Percentiles rank a stretch among this genome's conserved stretches.
Evolutionary conservation across 2,888 invertebrate genomes (phyloP).

Genomic region (Diadromus collaris): DNA sequence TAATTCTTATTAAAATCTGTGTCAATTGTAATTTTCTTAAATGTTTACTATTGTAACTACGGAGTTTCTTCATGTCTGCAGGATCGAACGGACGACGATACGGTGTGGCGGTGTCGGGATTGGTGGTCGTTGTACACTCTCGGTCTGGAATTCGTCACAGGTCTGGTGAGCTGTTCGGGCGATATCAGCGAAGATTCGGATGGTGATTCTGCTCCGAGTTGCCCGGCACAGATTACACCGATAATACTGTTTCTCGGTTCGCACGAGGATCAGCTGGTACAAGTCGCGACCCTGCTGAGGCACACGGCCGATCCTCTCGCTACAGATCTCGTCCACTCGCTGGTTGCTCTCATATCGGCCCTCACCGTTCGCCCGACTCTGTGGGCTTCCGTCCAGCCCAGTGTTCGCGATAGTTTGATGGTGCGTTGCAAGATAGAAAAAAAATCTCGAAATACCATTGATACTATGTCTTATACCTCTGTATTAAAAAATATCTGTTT

Average conservation of each 20-base stretch:
- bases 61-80: constrained; percentile 37
- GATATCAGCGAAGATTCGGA: constrained; percentile 64
- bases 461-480: neutral
- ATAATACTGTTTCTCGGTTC: constrained; percentile 74
- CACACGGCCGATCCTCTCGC: constrained; percentile 77
- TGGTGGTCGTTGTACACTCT: constrained; percentile 78
- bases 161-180: constrained; percentile 66
- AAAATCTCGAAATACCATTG: neutral
- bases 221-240: constrained; percentile 68
- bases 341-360: constrained; percentile 77
- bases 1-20: neutral
- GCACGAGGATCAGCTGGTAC: constrained; percentile 76
- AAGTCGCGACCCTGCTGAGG: constrained; percentile 75
- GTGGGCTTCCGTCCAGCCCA: constrained; percentile 75
- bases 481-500: neutral
- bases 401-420: constrained; percentile 75
- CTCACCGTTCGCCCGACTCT: constrained; percentile 73
- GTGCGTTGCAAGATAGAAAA: constrained; percentile 62
- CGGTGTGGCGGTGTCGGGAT: constrained; percentile 76
- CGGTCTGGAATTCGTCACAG: constrained; percentile 76
- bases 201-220: constrained; percentile 46
- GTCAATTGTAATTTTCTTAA: neutral
- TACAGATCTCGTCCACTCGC: constrained; percentile 76
- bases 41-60: neutral
- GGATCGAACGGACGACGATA: constrained; percentile 70